Evolutionary conservation across 2,113 vertebrate species (phyloP).

Genomic region (Otolemur garnettii): DNA sequence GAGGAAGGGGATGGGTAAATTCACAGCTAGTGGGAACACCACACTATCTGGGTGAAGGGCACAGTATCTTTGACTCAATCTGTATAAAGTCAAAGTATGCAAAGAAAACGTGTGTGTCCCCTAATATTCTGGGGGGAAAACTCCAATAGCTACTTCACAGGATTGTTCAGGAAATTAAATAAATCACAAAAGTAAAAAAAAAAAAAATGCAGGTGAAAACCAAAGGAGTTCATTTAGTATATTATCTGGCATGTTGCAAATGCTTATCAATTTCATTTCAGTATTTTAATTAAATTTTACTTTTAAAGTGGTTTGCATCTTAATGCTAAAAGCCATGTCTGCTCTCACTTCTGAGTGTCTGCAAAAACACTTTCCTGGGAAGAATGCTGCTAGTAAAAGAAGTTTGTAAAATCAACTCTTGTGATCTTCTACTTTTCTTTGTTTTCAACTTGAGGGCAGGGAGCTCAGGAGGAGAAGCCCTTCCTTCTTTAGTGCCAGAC

Average conservation of each 20-base stretch:
- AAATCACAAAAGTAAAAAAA: too few relatives aligned
- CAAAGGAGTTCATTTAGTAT: neutral
- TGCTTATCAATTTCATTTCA: neutral
- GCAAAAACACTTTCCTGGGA: neutral
- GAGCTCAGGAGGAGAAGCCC: neutral
- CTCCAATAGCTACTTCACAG: too few relatives aligned
- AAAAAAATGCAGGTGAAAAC: neutral
- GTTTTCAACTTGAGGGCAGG: neutral
- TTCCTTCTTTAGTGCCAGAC: neutral
- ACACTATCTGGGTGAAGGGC: too few relatives aligned
- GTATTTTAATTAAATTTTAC: conserved; percentile 2
- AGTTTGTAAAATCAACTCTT: neutral
- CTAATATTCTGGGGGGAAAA: too few relatives aligned
- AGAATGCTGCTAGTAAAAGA: neutral
- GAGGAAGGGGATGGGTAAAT: too few relatives aligned
- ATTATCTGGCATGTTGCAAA: neutral
- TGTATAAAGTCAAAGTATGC: too few relatives aligned
- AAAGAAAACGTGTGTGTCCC: too few relatives aligned
- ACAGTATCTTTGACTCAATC: too few relatives aligned
- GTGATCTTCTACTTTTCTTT: conserved; percentile 34
- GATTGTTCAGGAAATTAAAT: too few relatives aligned
- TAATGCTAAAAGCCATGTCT: neutral
- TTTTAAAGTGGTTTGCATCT: neutral
- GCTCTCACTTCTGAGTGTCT: neutral
- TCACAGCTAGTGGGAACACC: too few relatives aligned